Evolutionary conservation across 2,113 vertebrate genomes (phyloP).

Genomic region (Trichomycterus rosablanca): DNA sequence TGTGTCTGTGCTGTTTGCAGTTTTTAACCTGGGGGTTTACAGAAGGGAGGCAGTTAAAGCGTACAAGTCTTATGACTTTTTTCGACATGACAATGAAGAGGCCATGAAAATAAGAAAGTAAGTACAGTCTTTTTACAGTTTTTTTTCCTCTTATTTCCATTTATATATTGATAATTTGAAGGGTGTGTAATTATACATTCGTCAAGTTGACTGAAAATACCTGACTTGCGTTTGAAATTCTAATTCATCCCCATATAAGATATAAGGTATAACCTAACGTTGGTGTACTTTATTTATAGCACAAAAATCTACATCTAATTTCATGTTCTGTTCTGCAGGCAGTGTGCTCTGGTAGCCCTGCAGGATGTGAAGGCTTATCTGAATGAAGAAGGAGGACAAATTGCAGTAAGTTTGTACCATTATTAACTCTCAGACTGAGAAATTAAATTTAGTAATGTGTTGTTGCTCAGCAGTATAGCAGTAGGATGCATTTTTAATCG

Average conservation of each 20-base stretch:
- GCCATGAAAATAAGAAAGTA: constrained; percentile 97
- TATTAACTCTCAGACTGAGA: too few relatives aligned
- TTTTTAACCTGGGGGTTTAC: constrained; percentile 95
- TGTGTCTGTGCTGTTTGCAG: constrained; percentile 69
- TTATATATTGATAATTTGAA: too few relatives aligned
- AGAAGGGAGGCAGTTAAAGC: constrained; percentile 87
- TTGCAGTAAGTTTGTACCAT: constrained; percentile 78
- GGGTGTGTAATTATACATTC: too few relatives aligned
- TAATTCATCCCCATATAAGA: too few relatives aligned
- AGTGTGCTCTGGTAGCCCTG: constrained; percentile 87
- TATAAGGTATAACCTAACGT: too few relatives aligned
- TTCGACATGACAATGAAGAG: constrained; percentile 92
- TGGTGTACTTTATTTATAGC: too few relatives aligned
- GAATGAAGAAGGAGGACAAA: constrained; percentile 82
- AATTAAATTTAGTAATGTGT: too few relatives aligned
- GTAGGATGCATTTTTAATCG: background rate
- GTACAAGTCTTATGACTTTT: constrained; percentile 96
- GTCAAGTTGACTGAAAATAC: too few relatives aligned
- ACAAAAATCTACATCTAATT: too few relatives aligned
- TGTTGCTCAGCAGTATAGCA: background rate
- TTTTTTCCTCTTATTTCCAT: too few relatives aligned
- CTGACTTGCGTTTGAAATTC: too few relatives aligned
- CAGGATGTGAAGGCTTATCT: constrained; percentile 88
- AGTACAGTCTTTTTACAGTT: constrained; percentile 27
- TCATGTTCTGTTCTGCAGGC: constrained; percentile 61